phyloP scores from a whole-genome alignment of 1,140 invertebrate species.

The Drosophila ambigua region DNA sequence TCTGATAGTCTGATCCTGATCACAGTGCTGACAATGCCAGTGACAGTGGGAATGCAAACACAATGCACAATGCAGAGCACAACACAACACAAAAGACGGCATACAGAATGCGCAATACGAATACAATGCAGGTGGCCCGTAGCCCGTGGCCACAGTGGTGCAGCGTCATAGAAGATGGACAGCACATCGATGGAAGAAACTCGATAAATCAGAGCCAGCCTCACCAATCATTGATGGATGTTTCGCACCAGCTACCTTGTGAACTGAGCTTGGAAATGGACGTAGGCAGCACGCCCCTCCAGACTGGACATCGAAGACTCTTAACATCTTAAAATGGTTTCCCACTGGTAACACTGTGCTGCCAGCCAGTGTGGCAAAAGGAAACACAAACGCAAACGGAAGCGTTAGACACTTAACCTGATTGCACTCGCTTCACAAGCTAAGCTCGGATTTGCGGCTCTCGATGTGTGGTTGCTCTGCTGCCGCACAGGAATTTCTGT shows the following conservation, averaged over 20 bases:
- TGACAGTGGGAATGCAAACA: constrained; percentile 64
- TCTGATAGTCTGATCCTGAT: constrained; percentile 17
- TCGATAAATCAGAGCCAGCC: too few species aligned
- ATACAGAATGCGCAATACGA: constrained; percentile 47
- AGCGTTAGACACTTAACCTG: constrained; percentile 63
- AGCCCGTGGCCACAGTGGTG: constrained; percentile 12
- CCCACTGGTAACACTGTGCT: constrained; percentile 18
- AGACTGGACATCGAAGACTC: too few species aligned
- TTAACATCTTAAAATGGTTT: not conserved
- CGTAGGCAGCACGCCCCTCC: too few species aligned
- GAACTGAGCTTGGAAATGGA: not conserved
- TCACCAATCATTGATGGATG: not conserved
- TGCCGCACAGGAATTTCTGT: constrained; percentile 29
- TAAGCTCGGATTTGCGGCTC: constrained; percentile 67
- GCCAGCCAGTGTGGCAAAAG: constrained; percentile 14
- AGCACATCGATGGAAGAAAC: not conserved
- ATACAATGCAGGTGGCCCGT: constrained; percentile 49
- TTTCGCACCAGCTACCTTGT: not conserved
- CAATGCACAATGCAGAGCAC: constrained; percentile 55
- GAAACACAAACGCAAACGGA: constrained; percentile 47
- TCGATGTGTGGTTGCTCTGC: constrained; percentile 25
- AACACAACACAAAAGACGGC: constrained; percentile 30
- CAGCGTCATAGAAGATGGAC: constrained; percentile 1
- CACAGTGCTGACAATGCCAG: constrained; percentile 67
- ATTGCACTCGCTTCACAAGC: constrained; percentile 60